Evolutionary conservation across 2,797 vertebrate genomes (phyloP).

Genomic region (Catamblyrhynchus diadema): DNA sequence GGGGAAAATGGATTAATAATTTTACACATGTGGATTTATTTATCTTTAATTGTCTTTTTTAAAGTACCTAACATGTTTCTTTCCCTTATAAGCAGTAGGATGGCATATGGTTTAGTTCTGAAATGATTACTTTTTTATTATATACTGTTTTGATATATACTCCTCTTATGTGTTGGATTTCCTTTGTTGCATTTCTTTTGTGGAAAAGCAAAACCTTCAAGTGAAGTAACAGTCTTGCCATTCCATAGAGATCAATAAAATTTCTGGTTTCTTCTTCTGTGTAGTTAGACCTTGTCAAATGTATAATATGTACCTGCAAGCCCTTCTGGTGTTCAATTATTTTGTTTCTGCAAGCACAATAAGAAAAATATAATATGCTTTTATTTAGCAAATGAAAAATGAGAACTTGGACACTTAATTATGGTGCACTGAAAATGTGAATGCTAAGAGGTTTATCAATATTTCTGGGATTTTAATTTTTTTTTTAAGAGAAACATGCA

Average conservation of each 20-base stretch:
- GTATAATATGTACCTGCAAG: slow-evolving; percentile 6
- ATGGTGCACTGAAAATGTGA: slow-evolving; percentile 1
- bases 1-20: background rate
- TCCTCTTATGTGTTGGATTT: background rate
- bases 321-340: slow-evolving; percentile 35
- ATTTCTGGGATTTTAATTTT: background rate
- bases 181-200: background rate
- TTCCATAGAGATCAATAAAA: slow-evolving; percentile 25
- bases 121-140: background rate
- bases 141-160: background rate
- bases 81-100: background rate
- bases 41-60: background rate
- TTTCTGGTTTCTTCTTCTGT: slow-evolving; percentile 35
- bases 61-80: background rate
- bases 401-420: slow-evolving; percentile 20
- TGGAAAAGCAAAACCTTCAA: slow-evolving; percentile 36
- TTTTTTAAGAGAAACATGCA: background rate
- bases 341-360: slow-evolving; percentile 35
- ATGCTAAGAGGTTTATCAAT: background rate
- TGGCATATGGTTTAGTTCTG: background rate
- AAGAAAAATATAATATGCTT: slow-evolving; percentile 12
- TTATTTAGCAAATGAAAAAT: slow-evolving; percentile 42
- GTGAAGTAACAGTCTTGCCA: slow-evolving; percentile 11
- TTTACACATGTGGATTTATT: background rate
- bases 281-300: slow-evolving; percentile 41